A percentile compares a stretch with the other conserved stretches of the same genome.
phyloP scores from a whole-genome alignment of 2,888 invertebrate species.

The Apamea sordens region DNA sequence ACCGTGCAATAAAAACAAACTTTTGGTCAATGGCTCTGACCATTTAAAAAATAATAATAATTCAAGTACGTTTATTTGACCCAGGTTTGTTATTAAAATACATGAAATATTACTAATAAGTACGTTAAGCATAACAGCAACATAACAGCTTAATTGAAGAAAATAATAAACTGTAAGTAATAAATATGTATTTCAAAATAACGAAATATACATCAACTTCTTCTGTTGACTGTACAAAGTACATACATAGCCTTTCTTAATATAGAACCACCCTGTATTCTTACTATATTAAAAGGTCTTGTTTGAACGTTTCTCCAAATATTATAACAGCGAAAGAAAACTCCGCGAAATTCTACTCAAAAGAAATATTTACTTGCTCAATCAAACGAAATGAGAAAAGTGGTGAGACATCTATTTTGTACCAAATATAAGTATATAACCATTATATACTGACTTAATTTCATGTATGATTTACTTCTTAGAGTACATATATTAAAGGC shows the following conservation, averaged over 20 bases:
- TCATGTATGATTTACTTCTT: not conserved
- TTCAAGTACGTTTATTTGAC: not conserved
- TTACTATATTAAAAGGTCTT: constrained; percentile 20
- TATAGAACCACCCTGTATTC: constrained; percentile 20
- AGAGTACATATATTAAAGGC: not conserved
- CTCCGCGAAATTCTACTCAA: constrained; percentile 30
- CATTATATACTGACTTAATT: not conserved
- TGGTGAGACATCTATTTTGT: constrained; percentile 6
- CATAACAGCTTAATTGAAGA: not conserved
- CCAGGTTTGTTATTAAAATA: not conserved
- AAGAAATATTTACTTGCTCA: constrained; percentile 48
- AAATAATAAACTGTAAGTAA: not conserved
- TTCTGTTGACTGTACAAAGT: constrained; percentile 26
- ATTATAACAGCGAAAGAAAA: constrained; percentile 34
- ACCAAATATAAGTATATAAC: not conserved
- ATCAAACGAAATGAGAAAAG: constrained; percentile 29
- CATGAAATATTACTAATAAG: not conserved
- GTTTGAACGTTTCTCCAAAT: constrained; percentile 42
- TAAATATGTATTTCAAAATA: not conserved
- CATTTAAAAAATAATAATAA: not conserved
- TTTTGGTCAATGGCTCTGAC: not conserved
- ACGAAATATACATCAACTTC: constrained; percentile 11
- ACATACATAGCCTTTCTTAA: constrained; percentile 26
- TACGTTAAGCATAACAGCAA: not conserved
- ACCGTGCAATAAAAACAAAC: not conserved